Evolutionary conservation across 1,140 invertebrate genomes (phyloP).

Genomic region (Bombus sibiricus): DNA sequence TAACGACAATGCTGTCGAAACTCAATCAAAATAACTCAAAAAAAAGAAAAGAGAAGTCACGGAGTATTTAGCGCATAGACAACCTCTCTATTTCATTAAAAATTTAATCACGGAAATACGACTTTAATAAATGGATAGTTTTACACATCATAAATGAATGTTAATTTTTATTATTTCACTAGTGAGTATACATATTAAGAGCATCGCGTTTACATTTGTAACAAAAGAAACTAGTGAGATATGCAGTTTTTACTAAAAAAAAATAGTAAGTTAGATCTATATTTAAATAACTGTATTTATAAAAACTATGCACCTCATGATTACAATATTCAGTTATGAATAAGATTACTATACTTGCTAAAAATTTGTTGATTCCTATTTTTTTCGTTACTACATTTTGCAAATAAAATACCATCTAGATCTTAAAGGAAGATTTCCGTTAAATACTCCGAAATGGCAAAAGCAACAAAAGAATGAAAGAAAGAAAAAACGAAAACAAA

Average conservation of each 20-base stretch:
- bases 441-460: slow-evolving; percentile 70
- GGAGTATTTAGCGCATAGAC: slow-evolving; percentile 68
- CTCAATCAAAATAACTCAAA: slow-evolving; percentile 66
- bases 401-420: neutral
- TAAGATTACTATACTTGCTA: neutral
- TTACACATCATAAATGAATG: neutral
- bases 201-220: neutral
- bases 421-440: slow-evolving; percentile 28
- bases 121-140: neutral
- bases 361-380: neutral
- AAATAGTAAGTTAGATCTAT: neutral
- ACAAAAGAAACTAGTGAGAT: neutral
- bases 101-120: neutral
- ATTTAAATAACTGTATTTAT: neutral
- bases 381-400: neutral
- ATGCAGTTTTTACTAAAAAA: neutral
- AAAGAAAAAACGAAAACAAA: slow-evolving; percentile 54
- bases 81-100: neutral
- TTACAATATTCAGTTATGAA: neutral
- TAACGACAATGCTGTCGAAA: slow-evolving; percentile 79
- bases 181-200: neutral
- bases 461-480: slow-evolving; percentile 58
- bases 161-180: neutral
- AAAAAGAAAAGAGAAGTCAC: slow-evolving; percentile 70
- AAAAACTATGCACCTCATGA: slow-evolving; percentile 25